phyloP scores from a whole-genome alignment of 2,888 invertebrate genomes.

The Pharmacophagus antenor region DNA sequence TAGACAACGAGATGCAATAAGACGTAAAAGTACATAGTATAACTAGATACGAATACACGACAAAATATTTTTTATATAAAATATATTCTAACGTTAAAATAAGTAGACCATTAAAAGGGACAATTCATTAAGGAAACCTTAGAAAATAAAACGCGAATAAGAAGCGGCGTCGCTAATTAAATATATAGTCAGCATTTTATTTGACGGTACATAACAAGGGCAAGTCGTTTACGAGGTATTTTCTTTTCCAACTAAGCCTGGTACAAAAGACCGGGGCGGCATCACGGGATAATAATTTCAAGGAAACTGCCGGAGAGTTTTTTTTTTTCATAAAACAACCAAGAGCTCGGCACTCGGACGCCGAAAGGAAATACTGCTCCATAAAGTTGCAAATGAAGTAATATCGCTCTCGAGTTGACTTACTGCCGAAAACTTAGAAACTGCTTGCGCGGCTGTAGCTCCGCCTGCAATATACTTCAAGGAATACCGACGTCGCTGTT shows the following conservation, averaged over 20 bases:
- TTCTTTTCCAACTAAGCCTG: conserved; percentile 45
- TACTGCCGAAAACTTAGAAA: conserved; percentile 51
- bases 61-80: neutral
- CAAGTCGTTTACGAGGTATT: conserved; percentile 47
- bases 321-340: conserved; percentile 59
- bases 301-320: conserved; percentile 54
- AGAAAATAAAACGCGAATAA: conserved; percentile 38
- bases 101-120: conserved; percentile 19
- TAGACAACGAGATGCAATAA: neutral
- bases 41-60: too few relatives aligned
- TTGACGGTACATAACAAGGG: conserved; percentile 47
- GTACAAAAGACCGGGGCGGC: conserved; percentile 50
- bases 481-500: conserved; percentile 49
- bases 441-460: conserved; percentile 42
- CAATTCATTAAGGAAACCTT: conserved; percentile 41
- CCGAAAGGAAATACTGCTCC: conserved; percentile 57
- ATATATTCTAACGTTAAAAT: neutral
- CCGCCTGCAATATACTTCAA: conserved; percentile 40
- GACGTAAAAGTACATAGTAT: neutral
- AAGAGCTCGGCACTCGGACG: conserved; percentile 45
- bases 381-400: conserved; percentile 78
- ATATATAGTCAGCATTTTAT: conserved; percentile 45
- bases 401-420: conserved; percentile 61
- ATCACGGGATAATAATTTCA: conserved; percentile 60
- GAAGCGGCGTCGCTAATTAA: conserved; percentile 44